These are phyloP conservation scores for Drosophila colorata DNA, from an alignment of 2,888 invertebrate species.

Conservation along the genomic window DNA sequence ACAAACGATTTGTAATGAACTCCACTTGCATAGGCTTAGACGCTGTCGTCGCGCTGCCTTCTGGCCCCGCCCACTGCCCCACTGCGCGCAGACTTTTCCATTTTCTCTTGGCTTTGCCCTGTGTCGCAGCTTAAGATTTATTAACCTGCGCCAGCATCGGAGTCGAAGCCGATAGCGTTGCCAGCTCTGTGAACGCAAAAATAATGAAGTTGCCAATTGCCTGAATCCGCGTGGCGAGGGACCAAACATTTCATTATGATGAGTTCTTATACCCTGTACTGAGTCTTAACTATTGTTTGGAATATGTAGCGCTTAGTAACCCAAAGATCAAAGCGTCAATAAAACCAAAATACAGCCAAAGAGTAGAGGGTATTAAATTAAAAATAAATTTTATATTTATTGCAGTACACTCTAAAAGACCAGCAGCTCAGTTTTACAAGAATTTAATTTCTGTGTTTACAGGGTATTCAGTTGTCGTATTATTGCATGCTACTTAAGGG, in stretches of 20 bases:
- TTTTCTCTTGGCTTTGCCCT: slow-evolving; percentile 37
- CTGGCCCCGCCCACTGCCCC: neutral
- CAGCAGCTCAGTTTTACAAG: neutral
- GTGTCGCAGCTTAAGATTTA: slow-evolving; percentile 78
- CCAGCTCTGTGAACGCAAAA: slow-evolving; percentile 16
- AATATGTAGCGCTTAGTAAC: neutral
- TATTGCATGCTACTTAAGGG: no score
- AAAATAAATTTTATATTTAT: no score
- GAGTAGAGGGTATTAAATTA: no score
- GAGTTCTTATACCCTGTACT: slow-evolving; percentile 29
- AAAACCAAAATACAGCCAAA: no score
- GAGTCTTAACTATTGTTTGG: neutral
- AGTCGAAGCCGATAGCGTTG: slow-evolving; percentile 28
- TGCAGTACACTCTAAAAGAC: no score
- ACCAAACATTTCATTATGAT: slow-evolving; percentile 4
- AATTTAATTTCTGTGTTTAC: neutral
- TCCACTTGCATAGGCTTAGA: slow-evolving; percentile 70
- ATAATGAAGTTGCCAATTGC: slow-evolving; percentile 58
- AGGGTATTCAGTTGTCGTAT: slow-evolving; percentile 13
- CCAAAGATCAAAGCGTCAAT: slow-evolving; percentile 10
- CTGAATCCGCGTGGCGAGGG: neutral
- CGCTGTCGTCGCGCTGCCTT: slow-evolving; percentile 32
- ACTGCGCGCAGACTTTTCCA: slow-evolving; percentile 29
- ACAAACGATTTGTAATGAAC: slow-evolving; percentile 82
- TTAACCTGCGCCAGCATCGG: slow-evolving; percentile 67